Base-by-base conservation (phyloP, 1,140 invertebrate genomes). In the Trichomalopsis sarcophagae region DNA sequence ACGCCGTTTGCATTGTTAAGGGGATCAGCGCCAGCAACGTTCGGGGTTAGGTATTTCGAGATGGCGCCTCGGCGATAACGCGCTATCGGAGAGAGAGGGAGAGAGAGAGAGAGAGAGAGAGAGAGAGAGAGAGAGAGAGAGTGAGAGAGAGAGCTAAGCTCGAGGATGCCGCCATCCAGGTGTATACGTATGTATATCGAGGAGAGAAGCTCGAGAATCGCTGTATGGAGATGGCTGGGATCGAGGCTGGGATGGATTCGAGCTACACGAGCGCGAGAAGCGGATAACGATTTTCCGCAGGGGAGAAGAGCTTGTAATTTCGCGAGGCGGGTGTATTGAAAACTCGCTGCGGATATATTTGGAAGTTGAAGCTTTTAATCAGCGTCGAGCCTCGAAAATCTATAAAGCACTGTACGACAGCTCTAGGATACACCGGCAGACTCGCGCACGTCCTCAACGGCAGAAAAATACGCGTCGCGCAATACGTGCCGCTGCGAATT, bases 1-100 rank as follows among this genome's bases (percentile, higher is more conserved):
- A 76, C 44, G 74, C 74, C 74, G 74, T 76, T 76, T 76, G 74
- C 74, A 76, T 76, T 76, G 74, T 76, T 76, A 76, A 76, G 40
- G 74, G 44, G 74, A 76, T 47, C 40, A 76, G n/a, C 40, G 44
- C n/a, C 40, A 76, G 23, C 40, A 76, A 23, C 40, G 74, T 3
- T 44, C 68, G 23, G 68, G 68, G 55, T 62, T 62, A 74, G 73
- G 73, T 74, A 74, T 74, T 74, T 74, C 73, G 73, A 74, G 73
- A 47, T 44, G 74, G 36, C 36, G 74, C 21, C 40, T 5, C 40
- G 21, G 21, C 21, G 74, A 47, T 50, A 44, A 44, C 74, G 74
- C 11, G 74, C 44, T 50, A 50, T 75, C 73, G 73, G 36, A 44
- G 40, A 44, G 40, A 44, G 40, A 3, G 27, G 1, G 27, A 27